Percentiles rank a stretch among this genome's conserved stretches.
Evolutionary conservation across 1,140 invertebrate species (phyloP).

Genomic region (Lepidurus packardi): DNA sequence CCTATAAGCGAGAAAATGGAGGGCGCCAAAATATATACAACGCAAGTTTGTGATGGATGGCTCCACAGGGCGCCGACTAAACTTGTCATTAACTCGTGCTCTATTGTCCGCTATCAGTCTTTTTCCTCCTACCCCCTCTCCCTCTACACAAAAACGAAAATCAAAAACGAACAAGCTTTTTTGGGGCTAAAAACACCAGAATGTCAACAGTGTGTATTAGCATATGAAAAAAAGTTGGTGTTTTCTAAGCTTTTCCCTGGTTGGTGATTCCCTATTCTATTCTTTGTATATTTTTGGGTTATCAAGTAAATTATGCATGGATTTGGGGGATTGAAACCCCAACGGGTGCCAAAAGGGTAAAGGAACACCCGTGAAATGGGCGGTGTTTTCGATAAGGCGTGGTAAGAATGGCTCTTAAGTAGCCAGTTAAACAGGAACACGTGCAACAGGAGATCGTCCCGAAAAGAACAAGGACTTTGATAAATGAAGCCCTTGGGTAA

Average conservation of each 20-base stretch:
- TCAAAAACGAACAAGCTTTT: background rate
- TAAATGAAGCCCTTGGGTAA: slow-evolving; percentile 21
- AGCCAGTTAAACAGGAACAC: slow-evolving; percentile 18
- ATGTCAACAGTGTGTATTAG: background rate
- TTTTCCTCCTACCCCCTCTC: background rate
- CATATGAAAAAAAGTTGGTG: background rate
- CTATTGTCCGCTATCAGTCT: background rate
- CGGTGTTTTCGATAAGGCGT: slow-evolving; percentile 10
- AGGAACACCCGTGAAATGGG: background rate
- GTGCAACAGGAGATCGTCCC: slow-evolving; percentile 4
- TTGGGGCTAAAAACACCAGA: background rate
- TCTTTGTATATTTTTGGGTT: background rate
- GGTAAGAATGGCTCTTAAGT: slow-evolving; percentile 18
- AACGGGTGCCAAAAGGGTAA: slow-evolving; percentile 21
- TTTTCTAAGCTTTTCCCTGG: background rate
- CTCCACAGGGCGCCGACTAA: background rate
- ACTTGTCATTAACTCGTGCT: slow-evolving; percentile 18
- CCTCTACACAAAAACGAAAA: background rate
- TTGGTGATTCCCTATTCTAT: background rate
- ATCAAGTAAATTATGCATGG: background rate
- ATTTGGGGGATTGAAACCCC: background rate
- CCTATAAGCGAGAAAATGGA: background rate
- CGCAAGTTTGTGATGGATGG: background rate
- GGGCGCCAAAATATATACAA: background rate
- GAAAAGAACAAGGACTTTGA: slow-evolving; percentile 10